Evolutionary conservation across 2,113 vertebrate genomes (phyloP), one percentile per base, ranked within the genome.

Genomic region (Misgurnus mizolepis): DNA sequence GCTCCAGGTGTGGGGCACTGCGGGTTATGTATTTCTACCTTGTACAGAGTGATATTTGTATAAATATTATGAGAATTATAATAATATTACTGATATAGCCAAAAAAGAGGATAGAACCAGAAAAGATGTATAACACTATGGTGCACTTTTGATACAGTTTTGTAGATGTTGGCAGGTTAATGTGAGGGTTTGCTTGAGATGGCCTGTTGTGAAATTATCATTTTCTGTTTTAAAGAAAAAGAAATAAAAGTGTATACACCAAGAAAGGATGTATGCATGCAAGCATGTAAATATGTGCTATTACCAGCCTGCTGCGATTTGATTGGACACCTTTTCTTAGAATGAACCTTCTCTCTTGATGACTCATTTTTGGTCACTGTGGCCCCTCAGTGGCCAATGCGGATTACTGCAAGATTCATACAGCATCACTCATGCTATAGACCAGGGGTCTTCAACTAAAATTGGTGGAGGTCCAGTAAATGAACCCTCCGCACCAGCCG

Each of bases 81-180:
- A 86, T 90, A 91, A 89, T 90, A 88, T 83, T 79, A 81, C 83
- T 80, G 83, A 81, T 83, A 90, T 91, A 90, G 90, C 87, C 79
- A 78, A 86, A 78, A 79, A 89, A 87, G 88, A 89, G 79, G 85
- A 92, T 90, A 89, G 89, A 88, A 83, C 87, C 87, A 89, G 89
- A 92, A 82, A 90, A 92, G 89, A 92, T 88, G 91, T 93, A 93
- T 93, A 91, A 93, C 92, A 93, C 93, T 93, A 94, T 92, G 93
- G 93, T 94, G 94, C 94, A 95, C 94, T 95, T 95, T 95, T 95
- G 93, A 95, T 95, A 95, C 93, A 86, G 93, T 94, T 95, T 95
- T 94, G 92, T 94, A 94, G 92, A 93, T 93, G 93, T 93, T 92
- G 91, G 92, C 89, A 89, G 92, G 92, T 92, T 90, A 90, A 91